Conservation (phyloP, 2,113 vertebrate genomes). For the Silurus meridionalis region DNA sequence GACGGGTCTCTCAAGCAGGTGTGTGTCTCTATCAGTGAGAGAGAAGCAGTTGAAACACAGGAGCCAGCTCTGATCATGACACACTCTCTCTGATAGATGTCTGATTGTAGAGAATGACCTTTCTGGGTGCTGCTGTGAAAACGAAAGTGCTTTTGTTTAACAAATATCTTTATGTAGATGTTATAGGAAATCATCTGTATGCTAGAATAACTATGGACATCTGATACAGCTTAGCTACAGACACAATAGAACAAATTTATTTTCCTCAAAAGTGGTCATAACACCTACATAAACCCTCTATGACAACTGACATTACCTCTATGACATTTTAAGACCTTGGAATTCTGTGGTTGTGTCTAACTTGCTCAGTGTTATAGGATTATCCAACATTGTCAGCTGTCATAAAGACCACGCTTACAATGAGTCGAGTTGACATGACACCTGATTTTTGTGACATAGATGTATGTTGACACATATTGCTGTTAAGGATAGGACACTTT, state of each 20-base stretch:
- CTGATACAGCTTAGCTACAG: not conserved
- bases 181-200: not conserved
- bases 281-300: not conserved
- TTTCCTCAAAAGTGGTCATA: not conserved
- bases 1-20: conserved; percentile 48
- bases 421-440: not conserved
- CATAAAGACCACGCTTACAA: not conserved
- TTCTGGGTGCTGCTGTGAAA: conserved; percentile 2
- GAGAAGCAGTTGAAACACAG: conserved; percentile 7
- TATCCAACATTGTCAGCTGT: conserved; percentile 16
- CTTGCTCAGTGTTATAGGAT: not conserved
- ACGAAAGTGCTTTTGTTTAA: not conserved
- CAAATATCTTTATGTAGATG: not conserved
- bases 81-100: not conserved
- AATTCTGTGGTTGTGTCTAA: not conserved
- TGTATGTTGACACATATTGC: not conserved
- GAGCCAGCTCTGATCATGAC: conserved; percentile 34
- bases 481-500: not conserved
- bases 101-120: conserved; percentile 11
- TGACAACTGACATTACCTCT: not conserved
- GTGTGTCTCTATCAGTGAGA: conserved; percentile 34
- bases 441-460: not conserved
- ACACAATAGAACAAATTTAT: not conserved
- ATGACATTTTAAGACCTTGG: not conserved
- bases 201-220: not conserved